These are phyloP conservation scores for Eublepharis macularius DNA, from an alignment of 2,113 vertebrate species.

Conservation along the genomic window DNA sequence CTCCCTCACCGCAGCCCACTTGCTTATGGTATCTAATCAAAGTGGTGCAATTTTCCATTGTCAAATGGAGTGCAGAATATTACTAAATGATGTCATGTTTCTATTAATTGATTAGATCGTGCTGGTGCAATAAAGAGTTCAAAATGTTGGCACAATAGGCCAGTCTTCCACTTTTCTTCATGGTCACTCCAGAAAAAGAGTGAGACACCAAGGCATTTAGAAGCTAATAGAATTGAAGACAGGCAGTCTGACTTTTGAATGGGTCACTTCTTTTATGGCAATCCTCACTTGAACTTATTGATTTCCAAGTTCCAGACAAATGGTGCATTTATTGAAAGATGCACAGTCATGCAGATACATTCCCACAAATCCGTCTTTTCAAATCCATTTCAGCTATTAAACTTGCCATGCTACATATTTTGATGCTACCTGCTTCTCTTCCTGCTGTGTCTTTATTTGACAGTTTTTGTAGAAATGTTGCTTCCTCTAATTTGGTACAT, in stretches of 20 bases:
- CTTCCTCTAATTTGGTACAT: neutral
- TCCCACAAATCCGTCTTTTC: constrained; percentile 49
- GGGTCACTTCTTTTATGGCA: constrained; percentile 55
- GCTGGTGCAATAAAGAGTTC: constrained; percentile 29
- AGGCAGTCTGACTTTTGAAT: constrained; percentile 44
- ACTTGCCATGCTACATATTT: too few species aligned
- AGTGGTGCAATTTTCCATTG: neutral
- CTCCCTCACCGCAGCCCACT: neutral
- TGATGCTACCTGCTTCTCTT: neutral
- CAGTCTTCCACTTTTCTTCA: constrained; percentile 48
- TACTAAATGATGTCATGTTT: constrained; percentile 21
- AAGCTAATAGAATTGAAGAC: constrained; percentile 48
- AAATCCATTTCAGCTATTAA: constrained; percentile 28
- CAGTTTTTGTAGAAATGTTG: too few species aligned
- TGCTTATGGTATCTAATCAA: neutral
- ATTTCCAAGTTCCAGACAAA: constrained; percentile 60
- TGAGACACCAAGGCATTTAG: constrained; percentile 32
- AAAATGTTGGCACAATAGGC: constrained; percentile 32
- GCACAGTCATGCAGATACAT: constrained; percentile 46
- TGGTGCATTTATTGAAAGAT: constrained; percentile 41
- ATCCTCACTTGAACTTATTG: constrained; percentile 58
- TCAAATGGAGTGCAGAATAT: neutral
- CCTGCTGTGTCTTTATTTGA: neutral
- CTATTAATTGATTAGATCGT: constrained; percentile 5
- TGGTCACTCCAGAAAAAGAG: constrained; percentile 32